phyloP scores from a whole-genome alignment of 2,113 vertebrate genomes.

The Lophotis ruficrista region DNA sequence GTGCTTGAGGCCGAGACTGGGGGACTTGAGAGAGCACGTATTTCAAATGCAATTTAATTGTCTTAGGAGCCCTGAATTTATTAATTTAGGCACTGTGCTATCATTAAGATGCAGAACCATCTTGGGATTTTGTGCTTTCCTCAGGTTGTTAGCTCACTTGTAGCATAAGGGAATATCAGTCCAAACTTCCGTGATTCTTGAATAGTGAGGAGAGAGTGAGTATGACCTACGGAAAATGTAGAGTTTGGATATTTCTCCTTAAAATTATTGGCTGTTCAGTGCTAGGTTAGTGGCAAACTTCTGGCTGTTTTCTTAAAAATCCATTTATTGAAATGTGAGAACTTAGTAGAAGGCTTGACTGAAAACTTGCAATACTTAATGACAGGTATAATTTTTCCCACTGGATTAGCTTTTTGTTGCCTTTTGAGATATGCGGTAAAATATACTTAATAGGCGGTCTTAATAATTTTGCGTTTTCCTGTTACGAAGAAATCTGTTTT shows the following conservation, averaged over 20 bases:
- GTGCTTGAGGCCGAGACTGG: background rate
- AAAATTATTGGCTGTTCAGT: background rate
- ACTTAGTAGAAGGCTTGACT: background rate
- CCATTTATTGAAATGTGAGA: background rate
- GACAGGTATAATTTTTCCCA: background rate
- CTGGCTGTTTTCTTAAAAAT: background rate
- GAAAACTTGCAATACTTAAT: background rate
- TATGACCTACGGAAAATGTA: background rate
- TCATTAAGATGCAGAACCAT: background rate
- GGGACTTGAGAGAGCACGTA: background rate
- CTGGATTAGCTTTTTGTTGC: background rate
- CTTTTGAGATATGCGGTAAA: background rate
- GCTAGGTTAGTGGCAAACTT: background rate
- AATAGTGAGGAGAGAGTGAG: background rate
- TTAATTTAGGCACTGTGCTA: background rate
- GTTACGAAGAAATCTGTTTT: background rate
- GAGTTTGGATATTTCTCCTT: background rate
- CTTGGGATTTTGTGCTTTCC: background rate
- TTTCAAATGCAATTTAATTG: background rate
- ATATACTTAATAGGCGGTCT: background rate
- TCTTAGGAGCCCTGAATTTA: background rate
- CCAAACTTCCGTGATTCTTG: background rate
- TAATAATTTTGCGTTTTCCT: background rate
- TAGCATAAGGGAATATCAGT: background rate
- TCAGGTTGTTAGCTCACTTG: background rate